A percentile compares a stretch with the other conserved stretches of the same genome.
Conservation (phyloP, 2,797 vertebrate species). For the Parauchenoglanis punctatus region DNA sequence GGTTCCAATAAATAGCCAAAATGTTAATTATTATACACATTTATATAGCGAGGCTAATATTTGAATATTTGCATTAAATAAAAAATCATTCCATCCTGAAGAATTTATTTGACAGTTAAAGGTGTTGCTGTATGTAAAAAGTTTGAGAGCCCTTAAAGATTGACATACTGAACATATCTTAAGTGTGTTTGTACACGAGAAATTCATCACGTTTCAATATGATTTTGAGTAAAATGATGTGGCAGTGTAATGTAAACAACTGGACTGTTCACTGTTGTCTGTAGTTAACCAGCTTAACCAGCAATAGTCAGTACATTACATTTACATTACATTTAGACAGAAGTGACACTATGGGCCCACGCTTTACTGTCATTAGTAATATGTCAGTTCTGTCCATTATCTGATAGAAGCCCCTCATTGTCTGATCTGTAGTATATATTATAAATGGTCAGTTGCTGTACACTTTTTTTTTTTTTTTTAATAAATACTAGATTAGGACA, state of each 20-base stretch:
- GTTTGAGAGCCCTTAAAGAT: background rate
- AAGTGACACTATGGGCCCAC: background rate
- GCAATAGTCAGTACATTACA: background rate
- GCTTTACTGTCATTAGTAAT: background rate
- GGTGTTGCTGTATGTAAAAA: background rate
- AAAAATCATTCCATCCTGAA: background rate
- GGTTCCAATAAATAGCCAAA: background rate
- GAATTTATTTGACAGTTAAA: background rate
- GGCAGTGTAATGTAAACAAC: background rate
- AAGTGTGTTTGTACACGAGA: too few species aligned
- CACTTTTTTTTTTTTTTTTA: too few species aligned
- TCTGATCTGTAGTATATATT: background rate
- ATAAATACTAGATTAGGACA: background rate
- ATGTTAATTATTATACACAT: background rate
- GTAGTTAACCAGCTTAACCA: background rate
- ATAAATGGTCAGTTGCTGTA: background rate
- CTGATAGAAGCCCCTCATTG: background rate
- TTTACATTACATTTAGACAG: background rate
- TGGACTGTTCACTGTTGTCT: background rate
- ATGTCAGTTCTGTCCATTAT: background rate
- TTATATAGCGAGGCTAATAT: background rate
- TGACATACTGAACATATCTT: background rate
- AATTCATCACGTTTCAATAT: background rate
- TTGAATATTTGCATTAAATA: background rate
- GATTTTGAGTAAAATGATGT: background rate